Evolutionary conservation across 1,140 invertebrate genomes (phyloP).

Genomic region (Drosophila lowei): DNA sequence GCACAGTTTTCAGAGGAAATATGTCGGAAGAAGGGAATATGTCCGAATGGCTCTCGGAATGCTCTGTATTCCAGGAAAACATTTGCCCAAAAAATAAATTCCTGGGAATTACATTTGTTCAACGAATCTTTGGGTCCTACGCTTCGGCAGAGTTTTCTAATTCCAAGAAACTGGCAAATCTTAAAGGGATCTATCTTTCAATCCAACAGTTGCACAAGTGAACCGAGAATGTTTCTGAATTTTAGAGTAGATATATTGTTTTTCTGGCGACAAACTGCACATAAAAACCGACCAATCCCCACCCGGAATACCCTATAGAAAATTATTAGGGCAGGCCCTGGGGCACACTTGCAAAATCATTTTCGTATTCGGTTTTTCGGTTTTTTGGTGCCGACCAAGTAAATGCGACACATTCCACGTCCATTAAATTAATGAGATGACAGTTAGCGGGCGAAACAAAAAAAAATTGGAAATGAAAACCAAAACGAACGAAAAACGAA

Average conservation of each 20-base stretch:
- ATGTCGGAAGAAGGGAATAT: not conserved
- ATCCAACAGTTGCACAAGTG: no score
- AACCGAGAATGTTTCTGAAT: no score
- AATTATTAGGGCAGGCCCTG: conserved; percentile 55
- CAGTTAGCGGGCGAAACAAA: conserved; percentile 40
- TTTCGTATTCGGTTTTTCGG: conserved; percentile 4
- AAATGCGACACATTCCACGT: conserved; percentile 45
- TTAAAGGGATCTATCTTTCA: no score
- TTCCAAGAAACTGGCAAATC: no score
- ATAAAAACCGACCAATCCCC: conserved; percentile 11
- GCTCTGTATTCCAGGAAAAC: no score
- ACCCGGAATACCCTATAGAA: not conserved
- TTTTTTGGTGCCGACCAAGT: conserved; percentile 15
- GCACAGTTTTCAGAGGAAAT: not conserved
- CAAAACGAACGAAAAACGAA: conserved; percentile 14
- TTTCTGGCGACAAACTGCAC: not conserved
- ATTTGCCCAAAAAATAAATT: no score
- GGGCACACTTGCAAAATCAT: conserved; percentile 42
- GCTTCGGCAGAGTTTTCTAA: no score
- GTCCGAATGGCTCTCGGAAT: no score
- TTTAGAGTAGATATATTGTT: no score
- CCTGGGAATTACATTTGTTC: no score
- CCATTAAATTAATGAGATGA: conserved; percentile 74
- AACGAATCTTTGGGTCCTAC: no score
- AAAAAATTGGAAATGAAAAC: conserved; percentile 28